These are phyloP conservation scores for Trichonephila clavata DNA, from an alignment of 1,140 invertebrate genomes.

Conservation along the genomic window DNA sequence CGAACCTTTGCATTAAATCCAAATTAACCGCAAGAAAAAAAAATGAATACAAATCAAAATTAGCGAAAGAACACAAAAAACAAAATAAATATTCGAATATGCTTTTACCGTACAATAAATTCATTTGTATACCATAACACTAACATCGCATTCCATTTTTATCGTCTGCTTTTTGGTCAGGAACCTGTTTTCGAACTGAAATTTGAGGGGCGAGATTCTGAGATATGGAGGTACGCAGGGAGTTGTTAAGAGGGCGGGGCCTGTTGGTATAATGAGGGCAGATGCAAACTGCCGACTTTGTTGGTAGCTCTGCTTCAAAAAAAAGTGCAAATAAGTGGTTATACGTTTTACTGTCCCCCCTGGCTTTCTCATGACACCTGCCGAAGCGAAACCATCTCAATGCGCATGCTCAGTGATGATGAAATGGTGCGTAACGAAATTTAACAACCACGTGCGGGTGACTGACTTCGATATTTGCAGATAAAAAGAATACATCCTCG, in stretches of 20 bases:
- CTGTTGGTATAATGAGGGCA: slow-evolving; percentile 44
- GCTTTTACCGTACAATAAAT: background rate
- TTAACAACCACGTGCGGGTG: slow-evolving; percentile 16
- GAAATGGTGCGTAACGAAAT: slow-evolving; percentile 64
- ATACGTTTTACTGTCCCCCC: slow-evolving; percentile 15
- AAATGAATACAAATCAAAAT: background rate
- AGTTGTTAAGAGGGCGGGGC: slow-evolving; percentile 53
- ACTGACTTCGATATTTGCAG: background rate
- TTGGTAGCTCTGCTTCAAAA: slow-evolving; percentile 1
- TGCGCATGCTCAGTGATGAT: slow-evolving; percentile 37
- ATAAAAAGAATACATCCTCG: background rate
- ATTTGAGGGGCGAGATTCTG: slow-evolving; percentile 4
- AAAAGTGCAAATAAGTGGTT: slow-evolving; percentile 42
- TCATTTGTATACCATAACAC: background rate
- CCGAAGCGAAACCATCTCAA: background rate
- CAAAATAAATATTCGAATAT: background rate
- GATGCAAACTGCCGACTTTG: slow-evolving; percentile 44
- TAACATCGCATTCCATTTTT: background rate
- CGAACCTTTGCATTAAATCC: background rate
- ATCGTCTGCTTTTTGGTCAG: background rate
- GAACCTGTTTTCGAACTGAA: slow-evolving; percentile 43
- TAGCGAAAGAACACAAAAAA: background rate
- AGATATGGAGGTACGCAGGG: slow-evolving; percentile 20
- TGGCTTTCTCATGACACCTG: slow-evolving; percentile 50
- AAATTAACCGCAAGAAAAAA: background rate